Conservation (phyloP, 2,797 vertebrate genomes). For the Danio albolineatus region DNA sequence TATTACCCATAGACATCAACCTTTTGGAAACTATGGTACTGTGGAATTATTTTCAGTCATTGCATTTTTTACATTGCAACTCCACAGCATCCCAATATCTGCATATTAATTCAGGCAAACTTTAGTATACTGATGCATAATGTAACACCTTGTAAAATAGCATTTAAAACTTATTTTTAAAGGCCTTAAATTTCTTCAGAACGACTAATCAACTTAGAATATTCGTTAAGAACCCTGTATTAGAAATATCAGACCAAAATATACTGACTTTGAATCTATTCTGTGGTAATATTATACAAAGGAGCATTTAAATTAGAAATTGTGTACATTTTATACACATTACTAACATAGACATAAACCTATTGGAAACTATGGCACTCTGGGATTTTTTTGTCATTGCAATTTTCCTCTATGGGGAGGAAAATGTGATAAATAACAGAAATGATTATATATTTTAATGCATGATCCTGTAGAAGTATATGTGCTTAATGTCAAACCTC, state of each 20-base stretch:
- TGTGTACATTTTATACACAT: background rate
- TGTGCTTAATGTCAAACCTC: conserved; percentile 81
- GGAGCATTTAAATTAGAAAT: background rate
- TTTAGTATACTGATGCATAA: no score
- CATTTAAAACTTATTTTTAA: no score
- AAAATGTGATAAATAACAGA: background rate
- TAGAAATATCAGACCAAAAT: background rate
- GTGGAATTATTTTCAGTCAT: no score
- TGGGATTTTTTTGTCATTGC: no score
- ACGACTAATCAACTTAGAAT: no score
- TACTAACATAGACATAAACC: background rate
- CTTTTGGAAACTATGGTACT: background rate
- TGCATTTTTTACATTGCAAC: no score
- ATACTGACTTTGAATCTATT: background rate
- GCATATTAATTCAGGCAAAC: no score
- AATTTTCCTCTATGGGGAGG: no score
- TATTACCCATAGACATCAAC: background rate
- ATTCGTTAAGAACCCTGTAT: no score
- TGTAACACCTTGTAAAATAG: no score
- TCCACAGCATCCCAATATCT: no score
- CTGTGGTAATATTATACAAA: background rate
- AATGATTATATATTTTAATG: background rate
- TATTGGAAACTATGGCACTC: background rate
- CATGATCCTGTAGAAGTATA: background rate
- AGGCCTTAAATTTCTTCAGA: no score